Base-by-base conservation (phyloP, 2,797 vertebrate genomes). In the Amniataba percoides region DNA sequence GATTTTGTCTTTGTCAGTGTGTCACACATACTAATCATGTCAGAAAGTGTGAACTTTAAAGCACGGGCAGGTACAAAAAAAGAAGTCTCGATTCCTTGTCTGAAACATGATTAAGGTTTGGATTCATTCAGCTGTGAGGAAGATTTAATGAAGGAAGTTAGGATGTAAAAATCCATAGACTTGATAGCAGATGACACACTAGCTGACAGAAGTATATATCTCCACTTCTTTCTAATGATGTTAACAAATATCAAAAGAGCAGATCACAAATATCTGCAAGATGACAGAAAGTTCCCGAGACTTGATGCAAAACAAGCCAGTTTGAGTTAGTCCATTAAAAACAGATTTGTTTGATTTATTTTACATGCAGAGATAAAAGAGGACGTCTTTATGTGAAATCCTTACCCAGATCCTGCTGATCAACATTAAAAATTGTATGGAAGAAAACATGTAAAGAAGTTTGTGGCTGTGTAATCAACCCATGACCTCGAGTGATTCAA, bases 1-100 rank as follows among this genome's bases (percentile, higher is more conserved):
- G 11, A 9, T 63, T 34, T 27, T 34, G 7, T 23, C 7, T 2
- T 7, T 42, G 7, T 42, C 7, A 5, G 3, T 42, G 34, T 58
- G 6, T 43, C 25, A 71, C 14, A 31, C 18, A 51, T 18, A 16
- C 13, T 39, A 19, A 48, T n/a, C 18, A 49, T 49, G 34, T 9
- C 23, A 23, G 19, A 63, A 46, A 68, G n/a, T 46, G 19, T 40
- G 15, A 63, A 58, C 69, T 39, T 71, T 25, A 39, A 15, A 18
- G 11, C 34, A 71, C 23, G 34, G 21, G 25, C 39, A 51, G 60
- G 43, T 36, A 3, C 19, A 34, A 53, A 53, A 53, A 25, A 15
- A 52, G 23, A 25, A 13, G 13, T 9, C 15, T 53, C 25, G 15
- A 25, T 53, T 53, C 15, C 52, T 27, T 25, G 61, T 23, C 25